Percentiles rank a stretch among this genome's conserved stretches.
phyloP scores from a whole-genome alignment of 2,797 vertebrate species.

The Onychomys arenicola region DNA sequence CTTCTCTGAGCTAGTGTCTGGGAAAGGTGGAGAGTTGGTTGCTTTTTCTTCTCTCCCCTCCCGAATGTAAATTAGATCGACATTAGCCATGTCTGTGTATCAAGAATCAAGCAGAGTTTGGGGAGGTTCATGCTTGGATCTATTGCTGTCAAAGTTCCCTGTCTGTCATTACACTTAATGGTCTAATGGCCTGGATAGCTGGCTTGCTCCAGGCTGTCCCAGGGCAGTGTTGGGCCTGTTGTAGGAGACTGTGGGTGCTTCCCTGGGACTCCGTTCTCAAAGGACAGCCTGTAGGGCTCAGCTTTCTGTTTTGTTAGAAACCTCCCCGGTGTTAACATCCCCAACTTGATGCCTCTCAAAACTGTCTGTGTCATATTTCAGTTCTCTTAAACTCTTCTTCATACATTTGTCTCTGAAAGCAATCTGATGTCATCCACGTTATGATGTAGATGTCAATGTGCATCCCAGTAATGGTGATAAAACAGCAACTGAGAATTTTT shows the following conservation, averaged over 20 bases:
- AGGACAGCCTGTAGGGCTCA: not conserved
- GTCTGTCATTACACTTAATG: conserved; percentile 66
- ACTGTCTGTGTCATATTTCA: conserved; percentile 24
- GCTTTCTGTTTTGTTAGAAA: conserved; percentile 45
- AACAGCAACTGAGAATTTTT: not conserved
- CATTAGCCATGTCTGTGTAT: conserved; percentile 59
- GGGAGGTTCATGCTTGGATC: conserved; percentile 56
- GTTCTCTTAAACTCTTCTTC: not conserved
- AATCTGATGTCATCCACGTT: not conserved
- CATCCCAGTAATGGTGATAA: not conserved
- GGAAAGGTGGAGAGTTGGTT: conserved; percentile 58
- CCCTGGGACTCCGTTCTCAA: not conserved
- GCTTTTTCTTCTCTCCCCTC: not conserved
- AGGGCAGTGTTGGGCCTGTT: not conserved
- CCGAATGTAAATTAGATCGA: conserved; percentile 66
- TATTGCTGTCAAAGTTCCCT: conserved; percentile 63
- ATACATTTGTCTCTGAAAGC: conserved; percentile 43
- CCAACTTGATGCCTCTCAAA: not conserved
- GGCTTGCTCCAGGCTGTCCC: not conserved
- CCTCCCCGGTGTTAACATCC: conserved; percentile 14
- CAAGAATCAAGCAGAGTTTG: conserved; percentile 14
- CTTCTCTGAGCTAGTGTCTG: conserved; percentile 25
- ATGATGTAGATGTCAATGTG: not conserved
- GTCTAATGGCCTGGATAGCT: conserved; percentile 42
- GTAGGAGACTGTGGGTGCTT: conserved; percentile 31